Evolutionary conservation across 2,888 invertebrate species (phyloP), one percentile per base, ranked within the genome.

Genomic region (Dasypolia templi): DNA sequence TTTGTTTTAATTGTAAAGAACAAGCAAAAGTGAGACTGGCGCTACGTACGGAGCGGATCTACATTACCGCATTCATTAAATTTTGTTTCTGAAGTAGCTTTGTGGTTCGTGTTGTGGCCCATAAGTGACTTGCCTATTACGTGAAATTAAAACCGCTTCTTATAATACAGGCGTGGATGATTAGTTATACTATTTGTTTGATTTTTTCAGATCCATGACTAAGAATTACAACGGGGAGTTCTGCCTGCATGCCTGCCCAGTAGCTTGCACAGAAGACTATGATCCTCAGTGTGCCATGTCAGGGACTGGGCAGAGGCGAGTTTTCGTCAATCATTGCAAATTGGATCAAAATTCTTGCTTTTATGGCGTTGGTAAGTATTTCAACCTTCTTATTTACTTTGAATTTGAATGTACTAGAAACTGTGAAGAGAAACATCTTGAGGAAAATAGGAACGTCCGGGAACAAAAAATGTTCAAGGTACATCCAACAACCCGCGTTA

Each of bases 281-380:
- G 90, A 91, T 3, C 95, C 96, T 0, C 91, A 93, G 42, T 96
- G 95, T 44, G 95, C 93, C 0, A 53, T 93, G 2, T 92, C 93
- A 22, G 77, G 70, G 0, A 81, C 84, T 0, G 94, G 94, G 0
- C 82, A 87, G 3, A 78, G 85, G 0, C 81, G 88, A 0, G 93
- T 95, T 0, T 96, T 96, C 70, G 64, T 92, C 0, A 96, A 96
- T 79, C 96, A 96, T 76, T 96, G 96, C 85, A 89, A 92, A 49
- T 68, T 96, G 82, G 96, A 96, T 55, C 84, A 86, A 0, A 90
- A 93, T 70, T 95, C 95, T 0, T 96, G 95, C 58, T 65, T 83
- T 0, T 89, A 91, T 74, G 83, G 86, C 0, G 78, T 91, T 46
- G 92, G 95, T 95, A 56, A 81, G 92, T 76, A 14, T 44, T 17